These are phyloP conservation scores for Diplolepis rosae DNA, from an alignment of 2,888 invertebrate genomes.

Conservation along the genomic window DNA sequence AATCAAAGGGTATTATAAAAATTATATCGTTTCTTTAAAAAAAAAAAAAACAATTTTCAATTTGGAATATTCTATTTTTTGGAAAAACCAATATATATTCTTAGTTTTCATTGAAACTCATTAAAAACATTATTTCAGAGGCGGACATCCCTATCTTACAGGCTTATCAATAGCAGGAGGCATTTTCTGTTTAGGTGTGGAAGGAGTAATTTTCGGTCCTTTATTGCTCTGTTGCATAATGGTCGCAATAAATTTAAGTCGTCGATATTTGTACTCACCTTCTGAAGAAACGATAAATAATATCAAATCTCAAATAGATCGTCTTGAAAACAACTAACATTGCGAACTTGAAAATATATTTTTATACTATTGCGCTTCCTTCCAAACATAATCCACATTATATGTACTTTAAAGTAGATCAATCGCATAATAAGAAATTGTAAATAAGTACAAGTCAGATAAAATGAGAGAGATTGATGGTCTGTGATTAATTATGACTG, in stretches of 20 bases:
- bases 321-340: slow-evolving; percentile 44
- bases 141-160: slow-evolving; percentile 97
- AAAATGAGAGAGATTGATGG: background rate
- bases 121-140: too few species aligned
- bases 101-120: too few species aligned
- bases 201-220: slow-evolving; percentile 98
- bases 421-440: background rate
- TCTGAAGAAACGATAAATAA: slow-evolving; percentile 76
- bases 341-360: background rate
- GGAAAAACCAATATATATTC: too few species aligned
- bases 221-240: slow-evolving; percentile 94
- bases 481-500: background rate
- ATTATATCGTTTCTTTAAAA: background rate
- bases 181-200: slow-evolving; percentile 96
- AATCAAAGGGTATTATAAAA: slow-evolving; percentile 88
- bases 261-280: slow-evolving; percentile 74
- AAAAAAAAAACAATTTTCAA: background rate
- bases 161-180: slow-evolving; percentile 98
- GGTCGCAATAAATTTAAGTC: slow-evolving; percentile 88
- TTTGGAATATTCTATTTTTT: background rate
- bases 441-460: background rate
- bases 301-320: slow-evolving; percentile 57
- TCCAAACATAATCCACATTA: background rate
- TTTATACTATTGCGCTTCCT: slow-evolving; percentile 6
- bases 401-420: background rate